Evolutionary conservation across 2,113 vertebrate species (phyloP).

Genomic region (Orycteropus afer): DNA sequence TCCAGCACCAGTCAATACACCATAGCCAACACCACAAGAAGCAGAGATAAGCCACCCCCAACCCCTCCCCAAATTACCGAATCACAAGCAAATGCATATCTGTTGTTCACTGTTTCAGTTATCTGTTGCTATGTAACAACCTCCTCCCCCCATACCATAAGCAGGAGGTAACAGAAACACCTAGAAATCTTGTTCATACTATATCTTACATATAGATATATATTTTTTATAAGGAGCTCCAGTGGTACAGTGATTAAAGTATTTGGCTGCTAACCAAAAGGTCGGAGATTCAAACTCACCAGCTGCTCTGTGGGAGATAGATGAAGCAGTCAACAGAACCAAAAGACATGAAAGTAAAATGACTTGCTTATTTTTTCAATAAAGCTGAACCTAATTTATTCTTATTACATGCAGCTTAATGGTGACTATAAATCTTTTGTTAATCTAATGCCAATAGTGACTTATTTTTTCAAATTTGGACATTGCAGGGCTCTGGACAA

Average conservation of each 20-base stretch:
- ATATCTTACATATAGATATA: neutral
- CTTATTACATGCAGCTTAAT: neutral
- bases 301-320: too few species aligned
- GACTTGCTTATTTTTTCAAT: constrained; percentile 9
- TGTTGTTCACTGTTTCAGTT: neutral
- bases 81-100: neutral
- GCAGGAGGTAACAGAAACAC: neutral
- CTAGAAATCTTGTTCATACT: neutral
- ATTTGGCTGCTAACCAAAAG: too few species aligned
- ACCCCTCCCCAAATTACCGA: neutral
- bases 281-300: too few species aligned
- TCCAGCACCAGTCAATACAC: neutral
- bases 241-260: too few species aligned
- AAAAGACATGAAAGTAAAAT: constrained; percentile 19
- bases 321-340: neutral
- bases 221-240: too few species aligned
- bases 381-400: neutral
- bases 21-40: neutral
- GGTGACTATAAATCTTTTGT: constrained; percentile 8
- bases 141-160: neutral
- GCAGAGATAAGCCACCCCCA: neutral
- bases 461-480: constrained; percentile 45
- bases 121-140: neutral
- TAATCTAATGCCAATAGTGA: neutral
- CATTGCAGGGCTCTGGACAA: neutral